These are phyloP conservation scores for Cephalopholis sonnerati DNA, from an alignment of 2,113 vertebrate species.

Conservation along the genomic window DNA sequence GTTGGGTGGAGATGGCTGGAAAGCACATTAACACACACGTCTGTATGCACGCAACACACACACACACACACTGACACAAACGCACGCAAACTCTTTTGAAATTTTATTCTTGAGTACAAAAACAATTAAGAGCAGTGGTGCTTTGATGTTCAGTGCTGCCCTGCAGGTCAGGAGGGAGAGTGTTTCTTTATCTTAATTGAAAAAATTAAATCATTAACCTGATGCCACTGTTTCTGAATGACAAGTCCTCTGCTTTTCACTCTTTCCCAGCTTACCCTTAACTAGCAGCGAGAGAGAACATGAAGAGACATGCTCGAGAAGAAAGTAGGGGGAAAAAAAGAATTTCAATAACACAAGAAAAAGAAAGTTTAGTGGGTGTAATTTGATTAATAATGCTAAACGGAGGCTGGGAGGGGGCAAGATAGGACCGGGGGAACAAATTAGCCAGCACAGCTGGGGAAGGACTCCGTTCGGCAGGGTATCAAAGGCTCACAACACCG, in stretches of 20 bases:
- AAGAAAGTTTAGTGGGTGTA: conserved; percentile 82
- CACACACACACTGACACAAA: conserved; percentile 28
- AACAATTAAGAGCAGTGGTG: conserved; percentile 73
- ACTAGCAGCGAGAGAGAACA: conserved; percentile 34
- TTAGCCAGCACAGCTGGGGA: conserved; percentile 77
- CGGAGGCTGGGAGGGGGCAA: conserved; percentile 62
- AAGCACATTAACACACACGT: neutral
- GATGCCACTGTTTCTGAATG: conserved; percentile 79
- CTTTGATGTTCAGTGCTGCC: conserved; percentile 84
- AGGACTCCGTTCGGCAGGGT: conserved; percentile 72
- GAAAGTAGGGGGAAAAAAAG: conserved; percentile 20
- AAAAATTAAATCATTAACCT: conserved; percentile 88
- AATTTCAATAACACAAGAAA: conserved; percentile 73
- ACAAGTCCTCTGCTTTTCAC: conserved; percentile 63
- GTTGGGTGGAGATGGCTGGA: conserved; percentile 43
- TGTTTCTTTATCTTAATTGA: conserved; percentile 86
- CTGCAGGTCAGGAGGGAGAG: conserved; percentile 80
- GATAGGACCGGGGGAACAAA: conserved; percentile 79
- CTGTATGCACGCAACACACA: neutral
- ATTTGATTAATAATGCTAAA: conserved; percentile 85
- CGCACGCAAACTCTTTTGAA: conserved; percentile 56
- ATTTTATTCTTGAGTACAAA: conserved; percentile 71
- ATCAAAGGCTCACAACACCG: conserved; percentile 79
- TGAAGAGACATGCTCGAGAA: conserved; percentile 51
- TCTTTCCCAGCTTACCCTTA: conserved; percentile 47